A percentile compares a stretch with the other conserved stretches of the same genome.
phyloP scores from a whole-genome alignment of 2,797 vertebrate species.

The Amblyraja radiata region DNA sequence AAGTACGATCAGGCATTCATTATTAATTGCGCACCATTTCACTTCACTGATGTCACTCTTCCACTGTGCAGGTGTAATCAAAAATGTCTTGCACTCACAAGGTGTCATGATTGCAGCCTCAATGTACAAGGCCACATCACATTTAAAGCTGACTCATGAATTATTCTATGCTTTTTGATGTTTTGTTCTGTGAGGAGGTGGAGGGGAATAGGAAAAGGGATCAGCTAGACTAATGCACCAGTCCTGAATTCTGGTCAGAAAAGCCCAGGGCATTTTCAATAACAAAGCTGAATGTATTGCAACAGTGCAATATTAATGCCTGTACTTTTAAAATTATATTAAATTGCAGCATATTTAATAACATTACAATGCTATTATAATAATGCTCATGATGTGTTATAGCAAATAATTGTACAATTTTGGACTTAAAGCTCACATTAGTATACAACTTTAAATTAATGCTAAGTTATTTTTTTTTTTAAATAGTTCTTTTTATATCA shows the following conservation, averaged over 20 bases:
- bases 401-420: neutral
- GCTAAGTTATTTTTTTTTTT: slow-evolving; percentile 28
- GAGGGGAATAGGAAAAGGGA: too few species aligned
- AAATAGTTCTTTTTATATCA: neutral
- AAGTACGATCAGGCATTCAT: neutral
- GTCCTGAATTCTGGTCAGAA: neutral
- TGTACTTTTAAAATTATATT: slow-evolving; percentile 21
- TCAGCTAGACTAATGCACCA: neutral
- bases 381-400: neutral
- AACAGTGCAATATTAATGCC: neutral
- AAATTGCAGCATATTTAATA: slow-evolving; percentile 30
- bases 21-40: neutral
- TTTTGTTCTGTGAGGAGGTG: neutral
- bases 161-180: neutral
- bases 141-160: neutral
- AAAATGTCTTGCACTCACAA: neutral
- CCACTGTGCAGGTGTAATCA: neutral
- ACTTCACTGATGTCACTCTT: neutral
- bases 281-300: neutral
- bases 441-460: neutral
- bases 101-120: neutral
- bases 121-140: neutral
- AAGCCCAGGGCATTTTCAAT: neutral
- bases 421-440: slow-evolving; percentile 17
- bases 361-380: slow-evolving; percentile 17